Percentiles rank a stretch among this genome's conserved stretches.
Evolutionary conservation across 2,888 invertebrate genomes (phyloP).

Genomic region (Sinhomidia bicolor): DNA sequence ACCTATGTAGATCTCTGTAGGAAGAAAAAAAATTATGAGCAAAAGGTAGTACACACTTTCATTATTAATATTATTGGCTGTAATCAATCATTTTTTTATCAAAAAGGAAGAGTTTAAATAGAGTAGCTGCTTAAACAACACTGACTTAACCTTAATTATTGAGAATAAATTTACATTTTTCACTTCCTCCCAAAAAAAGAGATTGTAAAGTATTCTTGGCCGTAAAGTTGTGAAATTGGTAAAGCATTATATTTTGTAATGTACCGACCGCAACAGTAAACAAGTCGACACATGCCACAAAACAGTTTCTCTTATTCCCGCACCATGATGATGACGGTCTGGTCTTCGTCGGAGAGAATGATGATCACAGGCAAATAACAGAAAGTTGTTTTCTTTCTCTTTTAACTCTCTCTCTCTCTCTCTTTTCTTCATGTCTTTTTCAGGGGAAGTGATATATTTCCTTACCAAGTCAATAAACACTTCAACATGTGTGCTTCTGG

Average conservation of each 20-base stretch:
- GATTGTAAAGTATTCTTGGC: neutral
- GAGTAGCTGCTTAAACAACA: neutral
- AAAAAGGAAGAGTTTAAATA: neutral
- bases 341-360: neutral
- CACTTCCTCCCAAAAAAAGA: neutral
- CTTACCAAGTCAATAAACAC: constrained; percentile 54
- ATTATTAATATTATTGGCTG: no score
- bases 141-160: neutral
- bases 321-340: neutral
- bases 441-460: constrained; percentile 51
- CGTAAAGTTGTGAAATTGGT: constrained; percentile 2
- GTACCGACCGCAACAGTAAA: constrained; percentile 5
- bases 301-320: neutral
- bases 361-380: constrained; percentile 13
- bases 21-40: no score
- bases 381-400: constrained; percentile 29
- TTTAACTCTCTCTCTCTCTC: neutral
- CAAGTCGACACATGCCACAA: neutral
- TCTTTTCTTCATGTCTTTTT: no score
- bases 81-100: no score
- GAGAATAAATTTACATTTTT: neutral
- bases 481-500: constrained; percentile 60
- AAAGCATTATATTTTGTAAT: constrained; percentile 5
- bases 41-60: no score
- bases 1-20: no score